Evolutionary conservation across 2,888 invertebrate species (phyloP), one percentile per base, ranked within the genome.

Genomic region (Clitarchus hookeri): DNA sequence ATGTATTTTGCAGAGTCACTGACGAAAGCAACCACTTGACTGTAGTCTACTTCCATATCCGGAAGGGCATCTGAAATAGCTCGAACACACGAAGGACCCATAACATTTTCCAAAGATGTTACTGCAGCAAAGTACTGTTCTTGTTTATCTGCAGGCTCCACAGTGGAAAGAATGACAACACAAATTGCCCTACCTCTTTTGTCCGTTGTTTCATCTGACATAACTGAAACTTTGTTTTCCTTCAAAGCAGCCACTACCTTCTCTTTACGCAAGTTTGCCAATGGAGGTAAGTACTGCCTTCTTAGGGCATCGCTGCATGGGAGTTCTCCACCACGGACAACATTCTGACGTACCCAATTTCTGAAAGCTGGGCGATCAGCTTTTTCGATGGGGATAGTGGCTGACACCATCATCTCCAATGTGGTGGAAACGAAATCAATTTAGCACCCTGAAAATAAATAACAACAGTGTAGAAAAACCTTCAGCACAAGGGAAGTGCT

Each of bases 1-100:
- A 83, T 83, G n/a, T 83, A 83, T 65, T n/a, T 27, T 9, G 27
- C 83, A 44, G 27, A 26, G 16, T 83, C 83, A 83, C 83, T 83
- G n/a, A 36, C 83, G 25, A 83, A 44, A 44, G 23, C 83, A 9
- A 36, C 27, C 9, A 23, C 36, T 83, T 65, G 65, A n/a, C 19
- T 36, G 12, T 26, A 83, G 4, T 44, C 82, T 23, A 83, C 8
- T 44, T 83, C 36, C 83, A 83, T 83, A 27, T 27, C 83, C 83
- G 27, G 83, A 36, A 83, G 83, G n/a, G 13, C 83, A 83, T 36
- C 36, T 44, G 83, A 83, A 83, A 36, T 83, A 23, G 36, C 83
- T 27, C 83, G 9, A 9, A 36, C 83, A 83, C 83, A 83, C 23
- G 19, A 44, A n/a, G 6, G 36, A 4, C 26, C 83, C 27, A 27